phyloP scores from a whole-genome alignment of 2,888 invertebrate genomes.

The Drosophila merina region DNA sequence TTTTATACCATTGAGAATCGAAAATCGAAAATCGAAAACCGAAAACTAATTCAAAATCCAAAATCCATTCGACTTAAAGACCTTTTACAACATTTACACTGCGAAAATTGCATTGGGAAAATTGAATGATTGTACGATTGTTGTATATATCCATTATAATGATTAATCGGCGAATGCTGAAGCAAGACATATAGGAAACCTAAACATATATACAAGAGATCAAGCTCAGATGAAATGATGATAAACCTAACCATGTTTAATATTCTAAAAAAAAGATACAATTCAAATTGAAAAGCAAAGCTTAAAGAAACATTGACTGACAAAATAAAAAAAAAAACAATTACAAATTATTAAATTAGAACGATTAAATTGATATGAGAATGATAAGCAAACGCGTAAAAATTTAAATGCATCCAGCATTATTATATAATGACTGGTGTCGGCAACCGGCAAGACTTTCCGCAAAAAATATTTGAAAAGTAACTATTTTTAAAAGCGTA shows the following conservation, averaged over 20 bases:
- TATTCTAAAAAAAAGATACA: constrained; percentile 33
- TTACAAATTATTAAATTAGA: constrained; percentile 50
- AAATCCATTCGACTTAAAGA: constrained; percentile 18
- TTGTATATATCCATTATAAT: constrained; percentile 26
- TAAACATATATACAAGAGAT: constrained; percentile 33
- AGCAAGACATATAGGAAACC: constrained; percentile 27
- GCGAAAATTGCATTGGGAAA: not conserved
- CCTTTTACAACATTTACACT: not conserved
- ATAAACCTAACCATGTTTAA: constrained; percentile 31
- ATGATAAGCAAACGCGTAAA: constrained; percentile 39
- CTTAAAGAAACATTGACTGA: constrained; percentile 78
- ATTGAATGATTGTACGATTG: constrained; percentile 12
- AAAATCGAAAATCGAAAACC: constrained; percentile 3
- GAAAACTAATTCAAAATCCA: constrained; percentile 34
- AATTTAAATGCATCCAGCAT: constrained; percentile 49
- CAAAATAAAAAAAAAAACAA: constrained; percentile 41
- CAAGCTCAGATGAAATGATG: constrained; percentile 39
- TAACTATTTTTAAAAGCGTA: constrained; percentile 58
- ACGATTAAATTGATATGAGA: constrained; percentile 45
- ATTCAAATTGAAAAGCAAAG: constrained; percentile 72
- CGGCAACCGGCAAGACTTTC: constrained; percentile 66
- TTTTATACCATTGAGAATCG: constrained; percentile 64
- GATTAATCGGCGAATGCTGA: constrained; percentile 30
- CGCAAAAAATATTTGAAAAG: constrained; percentile 38
- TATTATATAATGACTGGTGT: constrained; percentile 67